Percentiles rank a stretch among this genome's conserved stretches.
Evolutionary conservation across 2,797 vertebrate genomes (phyloP).

Genomic region (Acipenser oxyrinchus): DNA sequence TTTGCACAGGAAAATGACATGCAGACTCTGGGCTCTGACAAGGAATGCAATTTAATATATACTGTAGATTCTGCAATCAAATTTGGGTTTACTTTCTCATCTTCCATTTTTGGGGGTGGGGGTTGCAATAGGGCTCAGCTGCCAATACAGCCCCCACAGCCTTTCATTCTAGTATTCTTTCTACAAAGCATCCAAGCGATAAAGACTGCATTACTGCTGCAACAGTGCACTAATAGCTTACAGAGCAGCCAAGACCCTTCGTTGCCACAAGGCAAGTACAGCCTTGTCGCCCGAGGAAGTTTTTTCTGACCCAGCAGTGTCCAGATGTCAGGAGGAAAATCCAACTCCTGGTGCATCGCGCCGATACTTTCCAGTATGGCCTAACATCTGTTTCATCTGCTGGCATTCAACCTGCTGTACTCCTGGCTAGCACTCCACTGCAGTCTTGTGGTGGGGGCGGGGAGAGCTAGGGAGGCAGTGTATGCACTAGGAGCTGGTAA

Average conservation of each 20-base stretch:
- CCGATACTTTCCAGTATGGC: slow-evolving; percentile 84
- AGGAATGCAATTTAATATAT: too few species aligned
- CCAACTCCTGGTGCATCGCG: slow-evolving; percentile 78
- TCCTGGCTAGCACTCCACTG: neutral
- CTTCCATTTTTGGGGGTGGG: too few species aligned
- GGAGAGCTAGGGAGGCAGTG: neutral
- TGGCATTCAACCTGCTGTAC: slow-evolving; percentile 57
- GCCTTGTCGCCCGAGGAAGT: slow-evolving; percentile 81
- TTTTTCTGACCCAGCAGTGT: slow-evolving; percentile 72
- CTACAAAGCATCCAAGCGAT: slow-evolving; percentile 76
- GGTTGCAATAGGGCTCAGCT: slow-evolving; percentile 46
- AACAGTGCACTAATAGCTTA: slow-evolving; percentile 80
- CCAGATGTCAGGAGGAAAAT: slow-evolving; percentile 93
- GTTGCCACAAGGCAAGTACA: slow-evolving; percentile 81
- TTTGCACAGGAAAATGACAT: slow-evolving; percentile 15
- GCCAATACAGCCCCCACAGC: slow-evolving; percentile 65
- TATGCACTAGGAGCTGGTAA: too few species aligned
- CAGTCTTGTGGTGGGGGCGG: neutral
- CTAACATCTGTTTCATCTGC: slow-evolving; percentile 95
- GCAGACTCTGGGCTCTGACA: too few species aligned
- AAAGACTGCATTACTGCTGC: slow-evolving; percentile 83
- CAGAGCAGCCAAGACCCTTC: slow-evolving; percentile 74
- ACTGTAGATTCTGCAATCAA: too few species aligned
- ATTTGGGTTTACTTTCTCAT: too few species aligned
- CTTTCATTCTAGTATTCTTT: slow-evolving; percentile 75